These are phyloP conservation scores for Semotilus atromaculatus DNA, from an alignment of 2,797 vertebrate species.

Conservation along the genomic window DNA sequence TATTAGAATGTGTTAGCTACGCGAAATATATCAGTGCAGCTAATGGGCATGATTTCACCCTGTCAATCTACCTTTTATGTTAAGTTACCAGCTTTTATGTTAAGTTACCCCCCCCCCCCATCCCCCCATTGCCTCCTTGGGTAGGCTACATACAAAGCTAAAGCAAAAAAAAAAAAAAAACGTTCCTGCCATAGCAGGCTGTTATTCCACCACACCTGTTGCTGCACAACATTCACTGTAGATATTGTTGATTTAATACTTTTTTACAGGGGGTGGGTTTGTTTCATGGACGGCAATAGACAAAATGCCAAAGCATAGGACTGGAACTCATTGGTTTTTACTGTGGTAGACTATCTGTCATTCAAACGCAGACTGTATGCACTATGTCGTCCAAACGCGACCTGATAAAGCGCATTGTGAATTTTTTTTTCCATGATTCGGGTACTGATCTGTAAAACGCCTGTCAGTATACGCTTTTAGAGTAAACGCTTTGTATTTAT, in stretches of 20 bases:
- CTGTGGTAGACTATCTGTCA: conserved; percentile 67
- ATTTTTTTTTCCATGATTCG: conserved; percentile 52
- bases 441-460: conserved; percentile 68
- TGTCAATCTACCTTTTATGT: conserved; percentile 48
- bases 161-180: conserved; percentile 45
- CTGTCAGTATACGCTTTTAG: conserved; percentile 59
- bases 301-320: conserved; percentile 68
- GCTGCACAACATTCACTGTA: conserved; percentile 37
- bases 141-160: conserved; percentile 57
- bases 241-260: conserved; percentile 46
- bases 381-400: conserved; percentile 64
- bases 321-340: conserved; percentile 63
- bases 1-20: conserved; percentile 63
- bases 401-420: conserved; percentile 64
- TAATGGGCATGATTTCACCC: conserved; percentile 65
- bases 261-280: conserved; percentile 13
- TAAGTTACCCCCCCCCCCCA: conserved; percentile 43
- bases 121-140: conserved; percentile 44
- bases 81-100: conserved; percentile 60
- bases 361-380: conserved; percentile 66
- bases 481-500: conserved; percentile 67
- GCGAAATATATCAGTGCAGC: conserved; percentile 74
- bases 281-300: conserved; percentile 49
- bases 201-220: conserved; percentile 34
- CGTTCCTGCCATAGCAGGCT: conserved; percentile 39